Base-by-base conservation (phyloP, 2,797 vertebrate species). In the Hemibagrus guttatus region DNA sequence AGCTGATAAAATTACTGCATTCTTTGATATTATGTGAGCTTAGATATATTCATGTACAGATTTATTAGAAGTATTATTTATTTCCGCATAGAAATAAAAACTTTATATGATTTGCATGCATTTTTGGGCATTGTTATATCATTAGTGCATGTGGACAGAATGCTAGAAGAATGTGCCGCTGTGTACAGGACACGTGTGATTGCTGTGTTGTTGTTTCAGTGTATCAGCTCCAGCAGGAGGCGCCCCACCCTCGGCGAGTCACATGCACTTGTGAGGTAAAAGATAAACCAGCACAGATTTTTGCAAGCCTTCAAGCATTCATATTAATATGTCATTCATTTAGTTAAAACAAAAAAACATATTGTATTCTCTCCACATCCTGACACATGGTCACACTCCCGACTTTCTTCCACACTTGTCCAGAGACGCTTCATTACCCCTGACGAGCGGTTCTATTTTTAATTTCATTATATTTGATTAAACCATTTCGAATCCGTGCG, bases 211-310 rank as follows among this genome's bases (percentile, higher is more conserved):
- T 82, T 84, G 91, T 93, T 91, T 69, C 86, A 95, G 95, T 96
- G 58, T 94, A 94, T 89, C 95, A 93, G 88, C 85, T 95, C 90
- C 97, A 97, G 89, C 96, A 98, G 94, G 96, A 96, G 96, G 98
- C 95, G 85, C 87, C 95, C 52, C 95, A 97, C 89, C 96, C 96
- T 80, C 94, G 96, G 84, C 95, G 96, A 89, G 91, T 97, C 91
- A 97, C 96, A 83, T 97, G 96, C 87, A 96, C 94, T 83, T 88
- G 92, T 76, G 96, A 97, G 96, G 97, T 97, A 85, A 64, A 96
- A n/a, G 31, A 85, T 69, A 83, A 79, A 87, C 14, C 61, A 75
- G 31, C 11, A 17, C 69, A 19, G 23, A 35, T 46, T 75, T 75
- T 52, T 75, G 13, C 3, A 39, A 49, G n/a, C 16, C 46, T 52